A percentile compares a stretch with the other conserved stretches of the same genome.
Evolutionary conservation across 2,797 vertebrate genomes (phyloP).

Genomic region (Anolis apletophallus): DNA sequence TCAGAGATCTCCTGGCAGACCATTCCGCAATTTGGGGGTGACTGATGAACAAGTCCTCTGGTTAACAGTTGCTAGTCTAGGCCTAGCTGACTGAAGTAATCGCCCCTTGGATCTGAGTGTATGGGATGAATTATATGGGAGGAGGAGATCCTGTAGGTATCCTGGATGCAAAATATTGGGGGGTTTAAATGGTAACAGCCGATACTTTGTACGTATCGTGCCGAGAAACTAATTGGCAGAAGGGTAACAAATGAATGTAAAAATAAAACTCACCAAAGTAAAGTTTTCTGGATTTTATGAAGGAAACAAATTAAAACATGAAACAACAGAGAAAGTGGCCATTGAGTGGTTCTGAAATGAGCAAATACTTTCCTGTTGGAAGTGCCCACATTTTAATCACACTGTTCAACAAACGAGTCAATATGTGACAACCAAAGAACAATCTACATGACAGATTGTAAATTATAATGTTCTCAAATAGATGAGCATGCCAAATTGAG

Average conservation of each 20-base stretch:
- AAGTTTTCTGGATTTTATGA: background rate
- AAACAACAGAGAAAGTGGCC: conserved; percentile 53
- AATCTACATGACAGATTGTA: conserved; percentile 68
- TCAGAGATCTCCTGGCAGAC: too few species aligned
- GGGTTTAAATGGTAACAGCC: too few species aligned
- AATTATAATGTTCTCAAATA: conserved; percentile 65
- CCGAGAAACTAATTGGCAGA: too few species aligned
- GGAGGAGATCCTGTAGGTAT: too few species aligned
- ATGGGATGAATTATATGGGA: too few species aligned
- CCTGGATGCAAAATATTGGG: too few species aligned
- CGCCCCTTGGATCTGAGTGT: too few species aligned
- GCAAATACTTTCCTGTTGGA: conserved; percentile 55
- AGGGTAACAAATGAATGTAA: background rate
- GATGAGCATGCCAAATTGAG: conserved; percentile 62
- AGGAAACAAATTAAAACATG: conserved; percentile 46
- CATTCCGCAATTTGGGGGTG: too few species aligned
- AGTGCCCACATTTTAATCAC: conserved; percentile 35
- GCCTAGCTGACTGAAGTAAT: too few species aligned
- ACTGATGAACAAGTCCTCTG: too few species aligned
- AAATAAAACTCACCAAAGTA: background rate
- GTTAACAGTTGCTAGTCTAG: too few species aligned
- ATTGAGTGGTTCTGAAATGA: conserved; percentile 14
- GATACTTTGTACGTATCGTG: too few species aligned
- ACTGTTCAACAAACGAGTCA: conserved; percentile 51
- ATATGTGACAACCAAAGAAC: conserved; percentile 65